Evolutionary conservation across 2,797 vertebrate species (phyloP), one percentile per base, ranked within the genome.

Genomic region (Hirundo rustica): DNA sequence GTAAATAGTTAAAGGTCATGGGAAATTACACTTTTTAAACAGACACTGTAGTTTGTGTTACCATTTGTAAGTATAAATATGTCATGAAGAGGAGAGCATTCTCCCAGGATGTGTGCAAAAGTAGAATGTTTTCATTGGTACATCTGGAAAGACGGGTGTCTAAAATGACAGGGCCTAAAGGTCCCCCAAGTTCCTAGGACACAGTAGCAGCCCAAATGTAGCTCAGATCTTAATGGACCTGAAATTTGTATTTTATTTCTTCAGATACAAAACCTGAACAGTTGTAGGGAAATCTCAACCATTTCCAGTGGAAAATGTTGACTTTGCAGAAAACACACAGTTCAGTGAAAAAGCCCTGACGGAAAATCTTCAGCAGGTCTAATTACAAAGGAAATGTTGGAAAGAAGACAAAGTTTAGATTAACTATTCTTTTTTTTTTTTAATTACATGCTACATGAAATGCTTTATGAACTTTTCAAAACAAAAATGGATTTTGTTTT

Each of bases 271-370:
- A 85, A 74, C 16, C 30, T 57, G 55, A 92, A 78, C 30, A 80
- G 61, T 68, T 85, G 30, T 47, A 91, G 81, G 71, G 74, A 94
- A 96, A 93, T 77, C 72, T 44, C 64, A 95, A 60, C 66, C 36
- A 66, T 79, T 93, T 93, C 89, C 94, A 95, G 50, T 62, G 84
- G 81, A 96, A 96, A 96, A 85, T 44, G 71, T 38, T 96, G 84
- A 89, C 84, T 85, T 77, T 82, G 90, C 94, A 91, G 60, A 94
- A 94, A 89, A 53, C 3, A 8, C 25, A 5, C 15, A 89, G 89
- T 55, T 82, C 65, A 77, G 9, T 57, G 48, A 87, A 94, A 95
- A 93, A 80, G 20, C 67, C 77, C 67, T 84, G 67, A 95, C 0
- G 74, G 92, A 96, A 96, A 95, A 90, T 82, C 77, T 85, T 79